A percentile compares a stretch with the other conserved stretches of the same genome.
Evolutionary conservation across 2,113 vertebrate genomes (phyloP).

Genomic region (Geococcyx californianus): DNA sequence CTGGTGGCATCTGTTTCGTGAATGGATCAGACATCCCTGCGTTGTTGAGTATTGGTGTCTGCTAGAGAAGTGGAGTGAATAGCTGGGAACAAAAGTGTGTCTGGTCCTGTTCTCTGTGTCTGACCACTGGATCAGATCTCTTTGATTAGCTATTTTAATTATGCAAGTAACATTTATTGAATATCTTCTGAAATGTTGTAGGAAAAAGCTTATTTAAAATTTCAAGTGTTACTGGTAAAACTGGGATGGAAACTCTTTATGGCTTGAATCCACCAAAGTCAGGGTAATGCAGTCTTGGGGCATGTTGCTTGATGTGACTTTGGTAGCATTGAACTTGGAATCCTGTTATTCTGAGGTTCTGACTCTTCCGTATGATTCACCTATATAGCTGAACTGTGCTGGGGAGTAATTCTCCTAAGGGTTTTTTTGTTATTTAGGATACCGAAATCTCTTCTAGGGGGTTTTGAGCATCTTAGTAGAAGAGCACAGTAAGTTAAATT

Average conservation of each 20-base stretch:
- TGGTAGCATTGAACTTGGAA: background rate
- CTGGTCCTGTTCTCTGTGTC: background rate
- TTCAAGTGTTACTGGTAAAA: background rate
- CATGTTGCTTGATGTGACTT: background rate
- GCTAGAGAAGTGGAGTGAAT: background rate
- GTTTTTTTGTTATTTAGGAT: background rate
- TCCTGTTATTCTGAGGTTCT: background rate
- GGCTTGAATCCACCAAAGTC: background rate
- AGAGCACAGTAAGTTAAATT: background rate
- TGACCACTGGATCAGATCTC: too few relatives aligned
- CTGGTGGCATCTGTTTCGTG: background rate
- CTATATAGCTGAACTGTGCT: background rate
- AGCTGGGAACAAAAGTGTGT: background rate
- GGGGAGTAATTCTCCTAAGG: background rate
- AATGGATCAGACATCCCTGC: background rate
- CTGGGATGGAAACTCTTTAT: background rate
- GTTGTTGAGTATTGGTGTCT: background rate
- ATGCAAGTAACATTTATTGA: background rate
- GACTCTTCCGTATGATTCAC: background rate
- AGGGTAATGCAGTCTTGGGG: background rate
- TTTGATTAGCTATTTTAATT: background rate
- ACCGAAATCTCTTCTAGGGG: background rate
- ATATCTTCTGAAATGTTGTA: background rate
- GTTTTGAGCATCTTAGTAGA: background rate
- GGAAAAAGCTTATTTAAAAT: background rate